Base-by-base conservation (phyloP, 2,888 invertebrate species). In the Spodoptera exigua region DNA sequence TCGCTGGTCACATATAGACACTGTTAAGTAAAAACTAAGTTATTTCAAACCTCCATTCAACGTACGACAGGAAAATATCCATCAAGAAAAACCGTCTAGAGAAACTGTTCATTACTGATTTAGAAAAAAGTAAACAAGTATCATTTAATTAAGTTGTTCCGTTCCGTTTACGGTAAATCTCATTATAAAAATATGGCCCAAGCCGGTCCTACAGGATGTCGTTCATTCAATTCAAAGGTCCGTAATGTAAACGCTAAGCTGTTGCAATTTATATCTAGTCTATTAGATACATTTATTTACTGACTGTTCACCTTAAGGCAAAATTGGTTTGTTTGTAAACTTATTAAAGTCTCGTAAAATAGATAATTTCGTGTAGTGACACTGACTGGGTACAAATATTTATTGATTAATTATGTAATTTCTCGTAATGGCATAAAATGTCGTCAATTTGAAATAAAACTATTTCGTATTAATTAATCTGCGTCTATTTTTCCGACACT, bases 201-300 rank as follows among this genome's bases (percentile, higher is more conserved):
- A 35, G 55, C 69, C 46, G 56, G 66, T 72, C 37, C 27, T 9
- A 10, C 70, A 68, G 74, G 66, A 78, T 69, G 56, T 39, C 5
- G 17, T 45, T n/a, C 11, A 64, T 72, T 76, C 49, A 61, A 78
- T 68, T 66, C 66, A 69, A 72, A 76, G 65, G 46, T 14, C 44
- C 39, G 51, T 55, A 73, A 52, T 45, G 40, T 67, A 53, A 41
- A 40, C 41, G 46, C 54, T 59, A 46, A 66, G 46, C 59, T 9
- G 11, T 47, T 72, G 27, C 37, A 58, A 66, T 72, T 53, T 36
- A 4, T 40, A 37, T 39, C 12, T 14, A 48, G 14, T 69, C 69
- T 68, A 73, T 61, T 44, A 37, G 27, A 27, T 49, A 36, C 41
- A 36, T 18, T 47, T 49, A 35, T 49, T 53, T 53, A 58, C 27